phyloP scores from a whole-genome alignment of 2,888 invertebrate species.

The Phalera bucephala region DNA sequence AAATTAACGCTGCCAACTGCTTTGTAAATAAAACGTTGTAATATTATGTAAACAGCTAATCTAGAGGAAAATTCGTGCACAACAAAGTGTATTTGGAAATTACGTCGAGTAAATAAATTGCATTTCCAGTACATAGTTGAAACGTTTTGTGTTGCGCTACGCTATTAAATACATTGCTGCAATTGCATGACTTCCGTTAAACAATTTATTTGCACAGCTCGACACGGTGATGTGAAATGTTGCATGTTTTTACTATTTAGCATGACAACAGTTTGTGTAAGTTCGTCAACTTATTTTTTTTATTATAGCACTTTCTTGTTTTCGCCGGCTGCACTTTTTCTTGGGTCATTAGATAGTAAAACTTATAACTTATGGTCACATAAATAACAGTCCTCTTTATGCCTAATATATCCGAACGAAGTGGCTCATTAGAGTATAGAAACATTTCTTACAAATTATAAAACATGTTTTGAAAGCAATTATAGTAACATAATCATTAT shows the following conservation, averaged over 20 bases:
- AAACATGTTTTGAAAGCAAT: too few species aligned
- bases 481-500: too few species aligned
- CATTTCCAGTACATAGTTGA: conserved; percentile 45
- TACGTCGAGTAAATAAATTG: conserved; percentile 51
- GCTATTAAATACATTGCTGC: conserved; percentile 57
- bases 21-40: conserved; percentile 9
- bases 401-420: too few species aligned
- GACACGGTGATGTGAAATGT: conserved; percentile 10
- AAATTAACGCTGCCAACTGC: conserved; percentile 3
- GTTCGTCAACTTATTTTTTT: too few species aligned
- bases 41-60: conserved; percentile 16
- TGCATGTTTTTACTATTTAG: not conserved
- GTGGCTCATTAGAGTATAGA: too few species aligned
- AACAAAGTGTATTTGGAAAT: conserved; percentile 41
- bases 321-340: too few species aligned
- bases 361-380: too few species aligned
- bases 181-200: conserved; percentile 52
- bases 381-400: too few species aligned
- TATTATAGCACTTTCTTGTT: too few species aligned
- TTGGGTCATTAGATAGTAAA: too few species aligned
- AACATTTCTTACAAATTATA: too few species aligned
- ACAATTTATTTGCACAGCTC: conserved; percentile 36
- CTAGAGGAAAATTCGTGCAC: conserved; percentile 26
- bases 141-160: conserved; percentile 46
- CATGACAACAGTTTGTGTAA: not conserved